These are phyloP conservation scores for Euwallacea fornicatus DNA, from an alignment of 1,140 invertebrate genomes.

Conservation along the genomic window DNA sequence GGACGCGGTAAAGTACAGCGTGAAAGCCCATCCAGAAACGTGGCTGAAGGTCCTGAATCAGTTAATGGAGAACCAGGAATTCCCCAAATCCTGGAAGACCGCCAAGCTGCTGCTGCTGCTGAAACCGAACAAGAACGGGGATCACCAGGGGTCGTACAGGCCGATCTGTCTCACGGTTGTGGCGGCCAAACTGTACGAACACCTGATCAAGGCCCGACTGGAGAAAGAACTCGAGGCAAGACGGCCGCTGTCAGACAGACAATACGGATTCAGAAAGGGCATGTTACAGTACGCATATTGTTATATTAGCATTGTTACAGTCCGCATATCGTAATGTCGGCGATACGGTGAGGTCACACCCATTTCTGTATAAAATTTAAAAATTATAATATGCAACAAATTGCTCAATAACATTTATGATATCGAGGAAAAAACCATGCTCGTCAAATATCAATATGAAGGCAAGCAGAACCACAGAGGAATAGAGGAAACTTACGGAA, in stretches of 20 bases:
- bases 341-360: too few species aligned
- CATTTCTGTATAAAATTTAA: background rate
- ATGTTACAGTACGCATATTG: too few species aligned
- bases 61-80: background rate
- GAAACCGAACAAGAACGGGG: conserved; percentile 7
- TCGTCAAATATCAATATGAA: conserved; percentile 16
- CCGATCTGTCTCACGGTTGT: conserved; percentile 47
- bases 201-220: conserved; percentile 40
- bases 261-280: conserved; percentile 41
- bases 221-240: conserved; percentile 24
- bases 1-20: conserved; percentile 21
- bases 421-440: background rate
- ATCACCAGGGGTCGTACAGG: conserved; percentile 38
- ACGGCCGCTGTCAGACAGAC: conserved; percentile 25
- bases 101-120: conserved; percentile 8
- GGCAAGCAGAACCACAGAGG: conserved; percentile 16
- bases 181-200: conserved; percentile 43
- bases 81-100: conserved; percentile 18
- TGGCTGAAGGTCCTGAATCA: conserved; percentile 1
- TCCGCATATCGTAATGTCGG: too few species aligned
- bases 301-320: too few species aligned
- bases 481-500: conserved; percentile 5
- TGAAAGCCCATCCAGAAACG: background rate
- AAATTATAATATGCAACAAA: conserved; percentile 9
- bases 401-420: conserved; percentile 4